Conservation (phyloP, 2,113 vertebrate species). For the Silurus glanis region DNA sequence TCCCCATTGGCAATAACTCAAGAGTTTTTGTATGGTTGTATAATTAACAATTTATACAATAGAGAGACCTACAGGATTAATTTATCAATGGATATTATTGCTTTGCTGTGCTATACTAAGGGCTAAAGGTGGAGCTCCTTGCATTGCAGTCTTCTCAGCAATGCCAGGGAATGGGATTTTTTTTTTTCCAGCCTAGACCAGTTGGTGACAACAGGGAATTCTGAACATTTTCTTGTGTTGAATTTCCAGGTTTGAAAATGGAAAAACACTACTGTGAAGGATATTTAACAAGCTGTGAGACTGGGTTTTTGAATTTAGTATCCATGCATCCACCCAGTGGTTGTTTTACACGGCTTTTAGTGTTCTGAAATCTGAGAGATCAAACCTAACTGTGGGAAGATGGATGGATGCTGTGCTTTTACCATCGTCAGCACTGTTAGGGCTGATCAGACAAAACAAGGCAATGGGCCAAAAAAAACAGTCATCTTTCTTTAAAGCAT, state of each 20-base stretch:
- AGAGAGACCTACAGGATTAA: background rate
- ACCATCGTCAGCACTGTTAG: conserved; percentile 1
- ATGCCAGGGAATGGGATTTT: background rate
- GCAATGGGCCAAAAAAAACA: conserved; percentile 50
- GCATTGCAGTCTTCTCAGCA: background rate
- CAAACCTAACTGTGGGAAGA: conserved; percentile 20
- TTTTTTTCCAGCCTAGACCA: background rate
- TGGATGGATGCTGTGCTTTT: conserved; percentile 32
- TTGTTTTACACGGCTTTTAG: conserved; percentile 19
- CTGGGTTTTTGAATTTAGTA: conserved; percentile 21
- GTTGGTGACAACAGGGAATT: background rate
- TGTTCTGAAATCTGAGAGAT: conserved; percentile 35
- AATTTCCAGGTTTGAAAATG: background rate
- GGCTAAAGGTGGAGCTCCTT: background rate
- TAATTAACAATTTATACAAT: background rate
- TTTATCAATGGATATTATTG: background rate
- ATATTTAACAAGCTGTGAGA: conserved; percentile 3
- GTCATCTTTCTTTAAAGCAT: conserved; percentile 29
- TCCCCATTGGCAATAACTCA: background rate
- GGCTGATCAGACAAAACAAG: conserved; percentile 49
- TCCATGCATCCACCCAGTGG: background rate
- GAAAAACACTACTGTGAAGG: background rate
- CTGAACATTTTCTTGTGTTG: background rate
- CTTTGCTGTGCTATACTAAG: background rate
- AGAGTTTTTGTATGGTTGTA: background rate